Conservation (phyloP, 2,113 vertebrate genomes). For the Hemiprocne comata region DNA sequence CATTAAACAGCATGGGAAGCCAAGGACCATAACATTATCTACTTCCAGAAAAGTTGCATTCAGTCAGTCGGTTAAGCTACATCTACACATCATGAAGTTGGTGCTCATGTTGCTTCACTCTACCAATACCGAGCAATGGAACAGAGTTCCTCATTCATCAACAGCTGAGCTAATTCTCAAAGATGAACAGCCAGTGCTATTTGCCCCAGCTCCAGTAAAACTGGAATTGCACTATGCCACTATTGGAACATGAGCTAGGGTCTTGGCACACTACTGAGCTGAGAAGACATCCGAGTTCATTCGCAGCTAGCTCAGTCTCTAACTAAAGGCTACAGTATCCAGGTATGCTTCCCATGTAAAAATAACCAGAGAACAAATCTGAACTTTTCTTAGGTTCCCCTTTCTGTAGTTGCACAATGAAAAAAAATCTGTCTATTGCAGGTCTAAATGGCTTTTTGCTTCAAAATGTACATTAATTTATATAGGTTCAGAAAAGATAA, state of each 20-base stretch:
- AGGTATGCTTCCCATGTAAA: not conserved
- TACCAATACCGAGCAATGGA: not conserved
- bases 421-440: not conserved
- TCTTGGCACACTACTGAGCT: not conserved
- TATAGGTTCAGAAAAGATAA: not conserved
- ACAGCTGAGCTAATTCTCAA: not conserved
- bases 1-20: not conserved
- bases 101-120: not conserved
- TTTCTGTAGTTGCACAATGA: not conserved
- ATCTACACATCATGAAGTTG: fast-evolving
- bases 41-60: not conserved
- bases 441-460: not conserved
- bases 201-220: not conserved
- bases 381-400: not conserved
- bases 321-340: not conserved
- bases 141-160: not conserved
- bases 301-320: not conserved
- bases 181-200: not conserved
- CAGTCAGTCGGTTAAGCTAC: not conserved
- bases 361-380: not conserved
- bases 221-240: not conserved
- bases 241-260: not conserved
- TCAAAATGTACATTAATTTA: not conserved
- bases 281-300: not conserved
- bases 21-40: not conserved